Base-by-base conservation (phyloP, 2,888 invertebrate genomes). In the Eristalinus sepulchralis region DNA sequence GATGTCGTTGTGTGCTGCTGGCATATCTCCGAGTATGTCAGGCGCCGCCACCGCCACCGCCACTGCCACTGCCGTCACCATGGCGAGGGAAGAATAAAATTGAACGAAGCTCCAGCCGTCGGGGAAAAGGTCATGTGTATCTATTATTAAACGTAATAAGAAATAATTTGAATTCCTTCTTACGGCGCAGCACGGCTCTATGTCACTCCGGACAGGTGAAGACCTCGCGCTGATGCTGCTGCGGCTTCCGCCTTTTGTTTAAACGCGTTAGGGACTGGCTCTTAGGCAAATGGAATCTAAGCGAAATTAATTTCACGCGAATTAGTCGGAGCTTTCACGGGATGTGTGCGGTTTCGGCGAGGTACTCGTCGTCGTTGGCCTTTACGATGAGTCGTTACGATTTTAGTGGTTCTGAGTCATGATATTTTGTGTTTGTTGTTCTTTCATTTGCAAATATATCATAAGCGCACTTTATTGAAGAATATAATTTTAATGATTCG, bases 61-160 rank as follows among this genome's bases (percentile, higher is more conserved):
- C n/a, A n/a, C n/a, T n/a, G n/a, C n/a, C n/a, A n/a, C 27, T 5
- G 39, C n/a, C 57, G 24, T 57, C 22, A 10, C 57, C 11, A 57
- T 57, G 22, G 57, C 24, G 57, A 57, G 22, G 57, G 57, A 57
- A 57, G 57, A 24, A 27, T 22, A 24, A 27, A 24, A 57, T 57
- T 57, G 9, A 57, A 57, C 24, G 57, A 22, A 13, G 8, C 47
- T 24, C 22, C 5, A 59, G 3, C 27, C 27, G 3, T 5, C 27
- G 47, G 47, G 17, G 47, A 6, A 39, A 39, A 60, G 60, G 36
- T 39, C 17, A 60, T 60, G 57, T 55, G 39, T 3, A n/a, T 76
- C 47, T 76, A 34, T 67, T 76, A 76, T 67, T 47, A 47, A 60
- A 60, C 67, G 60, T 27, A 67, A 67, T 33, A 53, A 60, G 60